Evolutionary conservation across 2,888 invertebrate species (phyloP).

Genomic region (Cataglyphis rosenhaueri): DNA sequence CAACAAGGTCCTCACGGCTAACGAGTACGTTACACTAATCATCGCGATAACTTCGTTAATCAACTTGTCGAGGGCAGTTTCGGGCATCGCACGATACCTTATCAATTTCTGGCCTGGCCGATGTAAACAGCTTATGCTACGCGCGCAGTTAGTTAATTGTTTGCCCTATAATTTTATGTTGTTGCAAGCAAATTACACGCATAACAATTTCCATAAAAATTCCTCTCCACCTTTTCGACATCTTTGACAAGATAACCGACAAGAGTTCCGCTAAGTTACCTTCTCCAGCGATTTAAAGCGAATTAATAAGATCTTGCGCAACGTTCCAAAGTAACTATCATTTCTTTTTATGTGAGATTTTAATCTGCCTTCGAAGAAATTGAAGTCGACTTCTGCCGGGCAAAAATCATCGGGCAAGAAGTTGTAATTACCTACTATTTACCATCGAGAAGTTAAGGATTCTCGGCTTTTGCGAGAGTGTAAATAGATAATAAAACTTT

Average conservation of each 20-base stretch:
- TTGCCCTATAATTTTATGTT: background rate
- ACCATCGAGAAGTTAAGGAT: background rate
- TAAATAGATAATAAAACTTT: constrained; percentile 18
- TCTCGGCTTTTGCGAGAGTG: background rate
- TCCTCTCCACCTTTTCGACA: constrained; percentile 13
- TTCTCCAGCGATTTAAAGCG: constrained; percentile 9
- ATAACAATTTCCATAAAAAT: constrained; percentile 42
- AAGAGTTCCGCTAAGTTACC: background rate
- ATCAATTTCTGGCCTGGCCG: constrained; percentile 24
- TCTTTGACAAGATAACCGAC: background rate
- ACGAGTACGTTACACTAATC: constrained; percentile 18
- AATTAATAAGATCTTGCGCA: constrained; percentile 13
- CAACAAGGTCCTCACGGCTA: background rate
- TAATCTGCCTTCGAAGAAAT: constrained; percentile 10
- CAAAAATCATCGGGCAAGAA: constrained; percentile 7
- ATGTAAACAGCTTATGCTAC: constrained; percentile 5
- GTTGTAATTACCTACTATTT: constrained; percentile 30
- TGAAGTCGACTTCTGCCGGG: background rate
- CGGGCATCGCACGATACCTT: constrained; percentile 12
- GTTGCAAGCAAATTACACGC: background rate
- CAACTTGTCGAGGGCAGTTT: constrained; percentile 38
- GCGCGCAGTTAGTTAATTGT: constrained; percentile 12
- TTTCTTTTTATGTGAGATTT: constrained; percentile 7
- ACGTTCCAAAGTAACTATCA: background rate
- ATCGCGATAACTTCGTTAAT: constrained; percentile 7